These are phyloP conservation scores for Drosophila merina DNA, from an alignment of 2,888 invertebrate genomes.

Conservation along the genomic window DNA sequence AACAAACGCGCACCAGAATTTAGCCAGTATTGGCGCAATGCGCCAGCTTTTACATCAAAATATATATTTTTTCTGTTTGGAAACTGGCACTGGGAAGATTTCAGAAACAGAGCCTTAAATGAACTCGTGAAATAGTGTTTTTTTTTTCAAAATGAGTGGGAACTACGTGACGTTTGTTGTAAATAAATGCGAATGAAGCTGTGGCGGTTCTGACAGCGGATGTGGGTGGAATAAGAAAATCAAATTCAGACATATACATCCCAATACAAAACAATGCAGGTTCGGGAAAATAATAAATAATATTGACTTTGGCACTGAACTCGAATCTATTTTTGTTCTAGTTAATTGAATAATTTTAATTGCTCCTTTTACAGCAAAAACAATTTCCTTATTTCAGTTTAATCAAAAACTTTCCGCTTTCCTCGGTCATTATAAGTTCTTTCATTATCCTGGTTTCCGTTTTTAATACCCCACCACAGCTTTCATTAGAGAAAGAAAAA, in stretches of 20 bases:
- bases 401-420: constrained; percentile 20
- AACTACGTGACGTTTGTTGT: constrained; percentile 42
- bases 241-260: constrained; percentile 38
- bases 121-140: constrained; percentile 35
- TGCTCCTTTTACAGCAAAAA: not conserved
- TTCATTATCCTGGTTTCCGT: constrained; percentile 3
- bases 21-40: constrained; percentile 28
- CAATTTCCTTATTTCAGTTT: constrained; percentile 4
- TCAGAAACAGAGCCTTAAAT: constrained; percentile 12
- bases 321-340: not conserved
- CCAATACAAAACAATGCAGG: constrained; percentile 9
- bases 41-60: constrained; percentile 37
- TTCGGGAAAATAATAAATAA: not conserved
- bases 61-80: constrained; percentile 3
- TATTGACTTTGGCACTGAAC: constrained; percentile 11
- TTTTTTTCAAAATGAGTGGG: constrained; percentile 24
- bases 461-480: not conserved
- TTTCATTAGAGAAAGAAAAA: constrained; percentile 1
- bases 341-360: not conserved
- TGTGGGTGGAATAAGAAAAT: constrained; percentile 39
- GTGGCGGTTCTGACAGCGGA: constrained; percentile 24
- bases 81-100: constrained; percentile 6
- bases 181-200: constrained; percentile 34
- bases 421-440: constrained; percentile 7
- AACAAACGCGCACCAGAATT: not conserved